A percentile compares a stretch with the other conserved stretches of the same genome.
These are phyloP conservation scores for Thryonomys swinderianus DNA, from an alignment of 2,113 vertebrate genomes.

Conservation along the genomic window DNA sequence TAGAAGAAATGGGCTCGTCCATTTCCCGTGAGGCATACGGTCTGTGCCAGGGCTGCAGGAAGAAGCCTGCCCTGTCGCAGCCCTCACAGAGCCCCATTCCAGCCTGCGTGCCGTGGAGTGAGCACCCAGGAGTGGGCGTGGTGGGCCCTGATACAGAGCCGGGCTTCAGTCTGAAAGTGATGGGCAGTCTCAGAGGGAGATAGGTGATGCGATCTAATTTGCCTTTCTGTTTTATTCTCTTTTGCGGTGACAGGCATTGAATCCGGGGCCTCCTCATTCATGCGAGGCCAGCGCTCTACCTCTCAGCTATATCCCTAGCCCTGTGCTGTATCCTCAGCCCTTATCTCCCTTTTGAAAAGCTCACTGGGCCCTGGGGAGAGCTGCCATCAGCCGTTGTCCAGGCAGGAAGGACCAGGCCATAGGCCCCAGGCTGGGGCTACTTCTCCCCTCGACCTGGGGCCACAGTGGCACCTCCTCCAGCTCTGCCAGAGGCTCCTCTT, in stretches of 20 bases:
- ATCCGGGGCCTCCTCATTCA: background rate
- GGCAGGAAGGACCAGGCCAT: background rate
- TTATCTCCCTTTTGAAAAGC: background rate
- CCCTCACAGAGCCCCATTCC: background rate
- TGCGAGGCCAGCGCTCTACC: background rate
- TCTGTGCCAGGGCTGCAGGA: background rate
- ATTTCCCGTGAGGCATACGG: background rate
- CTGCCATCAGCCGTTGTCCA: background rate
- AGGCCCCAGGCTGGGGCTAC: background rate
- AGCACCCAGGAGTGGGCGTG: background rate
- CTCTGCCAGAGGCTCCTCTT: background rate
- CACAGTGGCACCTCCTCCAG: background rate
- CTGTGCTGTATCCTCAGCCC: background rate
- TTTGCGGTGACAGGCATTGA: background rate
- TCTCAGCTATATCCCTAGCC: background rate
- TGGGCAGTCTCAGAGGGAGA: background rate
- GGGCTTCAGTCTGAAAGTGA: background rate
- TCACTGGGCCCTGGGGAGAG: background rate
- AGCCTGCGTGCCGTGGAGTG: background rate
- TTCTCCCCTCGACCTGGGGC: background rate
- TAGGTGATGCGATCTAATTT: background rate
- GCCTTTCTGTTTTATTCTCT: background rate
- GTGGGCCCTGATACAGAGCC: background rate
- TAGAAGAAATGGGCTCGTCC: background rate
- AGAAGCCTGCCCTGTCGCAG: background rate